Evolutionary conservation across 2,113 vertebrate genomes (phyloP).

Genomic region (Pterocles orientalis): DNA sequence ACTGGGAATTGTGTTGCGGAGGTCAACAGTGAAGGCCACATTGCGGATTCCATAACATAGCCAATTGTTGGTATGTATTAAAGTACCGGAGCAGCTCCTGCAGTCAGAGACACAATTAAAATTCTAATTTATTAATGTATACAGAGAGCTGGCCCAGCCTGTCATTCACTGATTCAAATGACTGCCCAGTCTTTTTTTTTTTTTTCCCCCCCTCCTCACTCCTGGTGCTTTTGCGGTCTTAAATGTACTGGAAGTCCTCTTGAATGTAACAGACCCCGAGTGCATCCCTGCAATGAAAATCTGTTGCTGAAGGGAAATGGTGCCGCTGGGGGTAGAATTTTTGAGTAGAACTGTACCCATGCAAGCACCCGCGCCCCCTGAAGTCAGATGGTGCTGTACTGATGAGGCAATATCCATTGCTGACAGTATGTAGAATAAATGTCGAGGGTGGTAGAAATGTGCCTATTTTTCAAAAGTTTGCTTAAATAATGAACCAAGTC

Average conservation of each 20-base stretch:
- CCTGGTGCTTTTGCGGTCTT: slow-evolving; percentile 67
- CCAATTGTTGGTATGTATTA: slow-evolving; percentile 92
- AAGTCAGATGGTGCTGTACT: not conserved
- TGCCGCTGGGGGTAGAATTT: slow-evolving; percentile 18
- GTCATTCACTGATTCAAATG: slow-evolving; percentile 94
- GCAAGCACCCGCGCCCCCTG: not conserved
- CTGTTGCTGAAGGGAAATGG: slow-evolving; percentile 18
- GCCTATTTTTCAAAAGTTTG: slow-evolving; percentile 5
- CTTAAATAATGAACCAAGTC: slow-evolving; percentile 45
- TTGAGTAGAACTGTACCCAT: not conserved
- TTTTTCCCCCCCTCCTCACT: slow-evolving; percentile 31
- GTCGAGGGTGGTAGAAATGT: not conserved
- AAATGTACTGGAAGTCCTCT: slow-evolving; percentile 60
- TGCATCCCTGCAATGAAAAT: slow-evolving; percentile 56
- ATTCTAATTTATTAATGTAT: slow-evolving; percentile 99
- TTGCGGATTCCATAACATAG: slow-evolving; percentile 86
- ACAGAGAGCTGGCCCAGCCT: slow-evolving; percentile 91
- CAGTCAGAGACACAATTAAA: slow-evolving; percentile 96
- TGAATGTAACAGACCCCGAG: slow-evolving; percentile 57
- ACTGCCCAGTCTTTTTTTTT: slow-evolving; percentile 79
- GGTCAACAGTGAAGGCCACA: slow-evolving; percentile 87
- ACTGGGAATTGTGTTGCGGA: slow-evolving; percentile 89
- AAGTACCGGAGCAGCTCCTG: slow-evolving; percentile 86
- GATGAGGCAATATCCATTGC: not conserved
- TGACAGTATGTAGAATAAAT: not conserved